Evolutionary conservation across 2,888 invertebrate species (phyloP).

Genomic region (Alloplasta piceator): DNA sequence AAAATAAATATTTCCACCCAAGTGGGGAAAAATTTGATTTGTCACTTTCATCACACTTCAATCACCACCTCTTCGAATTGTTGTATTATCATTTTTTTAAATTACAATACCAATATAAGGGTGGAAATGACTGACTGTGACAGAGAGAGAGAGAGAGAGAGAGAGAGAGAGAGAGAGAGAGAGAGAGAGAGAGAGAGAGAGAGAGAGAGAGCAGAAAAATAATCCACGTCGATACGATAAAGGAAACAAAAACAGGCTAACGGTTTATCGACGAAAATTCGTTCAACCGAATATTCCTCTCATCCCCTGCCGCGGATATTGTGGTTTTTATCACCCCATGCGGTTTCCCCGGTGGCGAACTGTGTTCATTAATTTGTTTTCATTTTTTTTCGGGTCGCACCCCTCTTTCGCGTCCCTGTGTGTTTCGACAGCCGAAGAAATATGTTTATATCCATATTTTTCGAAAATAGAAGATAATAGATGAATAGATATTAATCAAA

Average conservation of each 20-base stretch:
- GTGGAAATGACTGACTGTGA: too few relatives aligned
- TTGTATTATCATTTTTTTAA: background rate
- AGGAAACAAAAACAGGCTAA: slow-evolving; percentile 4
- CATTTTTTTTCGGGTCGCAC: background rate
- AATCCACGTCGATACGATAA: background rate
- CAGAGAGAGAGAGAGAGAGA: too few relatives aligned
- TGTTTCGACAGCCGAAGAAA: background rate
- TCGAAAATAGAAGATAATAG: too few relatives aligned
- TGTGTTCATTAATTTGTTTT: slow-evolving; percentile 47
- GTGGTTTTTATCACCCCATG: slow-evolving; percentile 2
- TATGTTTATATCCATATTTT: background rate
- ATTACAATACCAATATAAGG: too few relatives aligned
- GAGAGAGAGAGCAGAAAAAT: too few relatives aligned
- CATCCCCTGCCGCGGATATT: background rate
- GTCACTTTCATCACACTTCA: background rate
- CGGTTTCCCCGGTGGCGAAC: background rate
- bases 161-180: too few relatives aligned
- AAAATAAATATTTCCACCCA: too few relatives aligned
- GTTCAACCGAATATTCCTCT: background rate
- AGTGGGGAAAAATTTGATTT: too few relatives aligned
- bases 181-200: too few relatives aligned
- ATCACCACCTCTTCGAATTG: background rate
- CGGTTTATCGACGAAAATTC: slow-evolving; percentile 16
- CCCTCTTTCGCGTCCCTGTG: background rate
- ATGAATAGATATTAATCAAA: too few relatives aligned